Base-by-base conservation (phyloP, 2,113 vertebrate genomes). In the Paralichthys olivaceus region DNA sequence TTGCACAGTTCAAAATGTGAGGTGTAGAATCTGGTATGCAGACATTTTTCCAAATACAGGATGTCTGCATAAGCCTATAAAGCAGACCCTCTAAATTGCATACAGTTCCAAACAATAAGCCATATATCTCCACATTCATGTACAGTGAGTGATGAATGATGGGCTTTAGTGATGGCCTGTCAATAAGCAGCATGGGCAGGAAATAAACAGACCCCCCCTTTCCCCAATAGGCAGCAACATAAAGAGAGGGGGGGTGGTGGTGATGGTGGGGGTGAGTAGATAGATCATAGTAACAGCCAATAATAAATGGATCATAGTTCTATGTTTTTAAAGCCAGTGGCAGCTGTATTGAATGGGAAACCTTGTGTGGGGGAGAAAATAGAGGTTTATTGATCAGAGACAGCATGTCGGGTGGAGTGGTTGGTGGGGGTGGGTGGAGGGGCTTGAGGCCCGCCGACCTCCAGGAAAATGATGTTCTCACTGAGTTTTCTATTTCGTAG, bases 261-360 rank as follows among this genome's bases (percentile, higher is more conserved):
- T 47, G 78, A 77, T 82, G 78, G 84, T 66, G 83, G 87, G 87
- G 74, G 72, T 53, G 84, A 62, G 45, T 84, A 73, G 82, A 90
- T 91, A 92, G 85, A 92, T 95, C 92, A 95, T 86, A 84, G 90
- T 95, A 93, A 87, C 85, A 94, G 94, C 94, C 94, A 94, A 94
- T 95, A 95, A 95, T 95, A 92, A 92, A 91, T 93, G 89, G 77
- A 87, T 93, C 85, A 90, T 90, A 91, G 91, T 86, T 84, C 85
- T 89, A 81, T 92, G 90, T 92, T 94, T 93, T 84, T 91, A 93
- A 95, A 95, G 88, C 81, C 82, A 68, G 63, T 94, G 92, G 91
- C 87, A 93, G 92, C 93, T 93, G 90, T 91, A 93, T 94, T 94
- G 91, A 85, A 88, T 93, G 88, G 91, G 92, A 91, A 88, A 90